phyloP scores from a whole-genome alignment of 2,113 vertebrate species.

The Spea bombifrons region DNA sequence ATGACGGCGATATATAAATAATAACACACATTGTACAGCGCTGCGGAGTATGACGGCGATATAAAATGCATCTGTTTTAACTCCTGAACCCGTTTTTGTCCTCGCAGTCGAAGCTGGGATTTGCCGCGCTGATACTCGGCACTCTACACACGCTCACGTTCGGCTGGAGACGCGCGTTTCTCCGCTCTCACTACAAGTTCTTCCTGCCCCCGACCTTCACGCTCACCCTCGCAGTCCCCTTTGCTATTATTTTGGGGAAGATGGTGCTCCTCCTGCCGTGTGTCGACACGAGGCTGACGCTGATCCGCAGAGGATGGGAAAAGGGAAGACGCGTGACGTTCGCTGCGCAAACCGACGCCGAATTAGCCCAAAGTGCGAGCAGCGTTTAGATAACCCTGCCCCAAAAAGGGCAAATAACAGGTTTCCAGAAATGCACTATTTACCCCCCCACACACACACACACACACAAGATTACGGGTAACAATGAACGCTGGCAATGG shows the following conservation, averaged over 20 bases:
- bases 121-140: conserved; percentile 74
- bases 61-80: no score
- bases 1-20: no score
- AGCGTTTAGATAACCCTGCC: conserved; percentile 55
- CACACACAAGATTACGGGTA: no score
- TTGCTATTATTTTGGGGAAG: conserved; percentile 73
- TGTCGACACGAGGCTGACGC: conserved; percentile 64
- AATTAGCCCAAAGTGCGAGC: conserved; percentile 55
- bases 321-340: conserved; percentile 59
- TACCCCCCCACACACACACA: no score
- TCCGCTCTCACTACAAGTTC: conserved; percentile 76
- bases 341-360: conserved; percentile 49
- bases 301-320: conserved; percentile 91
- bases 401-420: neutral
- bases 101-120: conserved; percentile 82
- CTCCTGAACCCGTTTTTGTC: no score
- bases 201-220: conserved; percentile 86
- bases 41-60: no score
- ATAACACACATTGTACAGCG: no score
- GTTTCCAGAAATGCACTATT: no score
- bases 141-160: conserved; percentile 83
- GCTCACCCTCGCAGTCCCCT: conserved; percentile 75
- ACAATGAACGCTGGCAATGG: no score
- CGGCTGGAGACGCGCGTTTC: conserved; percentile 82
- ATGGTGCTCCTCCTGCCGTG: conserved; percentile 76